Conservation (phyloP, 2,797 vertebrate species). For the Yasuhikotakia modesta region DNA sequence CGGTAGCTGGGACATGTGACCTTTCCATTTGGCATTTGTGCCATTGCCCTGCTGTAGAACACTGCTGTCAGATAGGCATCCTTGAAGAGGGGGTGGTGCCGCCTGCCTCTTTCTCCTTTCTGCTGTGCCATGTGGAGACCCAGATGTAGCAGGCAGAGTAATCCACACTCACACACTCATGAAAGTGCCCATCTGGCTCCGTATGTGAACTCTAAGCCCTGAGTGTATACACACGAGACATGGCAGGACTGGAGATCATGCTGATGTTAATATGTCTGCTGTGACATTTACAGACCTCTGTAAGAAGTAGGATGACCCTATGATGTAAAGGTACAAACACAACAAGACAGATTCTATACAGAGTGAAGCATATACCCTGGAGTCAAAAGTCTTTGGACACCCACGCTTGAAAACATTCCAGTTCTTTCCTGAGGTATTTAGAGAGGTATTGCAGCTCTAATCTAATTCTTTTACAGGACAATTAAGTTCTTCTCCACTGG, state of each 20-base stretch:
- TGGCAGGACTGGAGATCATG: conserved; percentile 50
- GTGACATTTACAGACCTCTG: conserved; percentile 82
- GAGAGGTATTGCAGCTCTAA: not conserved
- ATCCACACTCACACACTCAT: conserved; percentile 89
- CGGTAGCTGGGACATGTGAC: conserved; percentile 66
- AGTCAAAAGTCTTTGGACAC: too few relatives aligned
- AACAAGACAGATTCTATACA: conserved; percentile 17
- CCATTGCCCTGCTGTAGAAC: conserved; percentile 65
- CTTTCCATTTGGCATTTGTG: conserved; percentile 73
- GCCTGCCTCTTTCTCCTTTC: conserved; percentile 76
- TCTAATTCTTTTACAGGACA: not conserved
- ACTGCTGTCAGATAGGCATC: conserved; percentile 68
- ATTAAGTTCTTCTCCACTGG: not conserved
- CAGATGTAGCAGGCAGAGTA: conserved; percentile 95
- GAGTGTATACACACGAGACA: conserved; percentile 70
- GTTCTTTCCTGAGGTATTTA: not conserved
- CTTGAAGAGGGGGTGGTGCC: conserved; percentile 71
- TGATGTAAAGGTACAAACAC: conserved; percentile 12
- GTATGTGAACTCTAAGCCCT: conserved; percentile 79
- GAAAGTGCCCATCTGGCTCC: conserved; percentile 92
- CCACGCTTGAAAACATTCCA: not conserved
- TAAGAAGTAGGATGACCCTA: conserved; percentile 34
- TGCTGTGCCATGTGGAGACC: conserved; percentile 91
- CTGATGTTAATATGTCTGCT: conserved; percentile 70
- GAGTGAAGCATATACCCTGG: not conserved